Conservation (phyloP, 1,140 invertebrate genomes). For the Streblospio benedicti region DNA sequence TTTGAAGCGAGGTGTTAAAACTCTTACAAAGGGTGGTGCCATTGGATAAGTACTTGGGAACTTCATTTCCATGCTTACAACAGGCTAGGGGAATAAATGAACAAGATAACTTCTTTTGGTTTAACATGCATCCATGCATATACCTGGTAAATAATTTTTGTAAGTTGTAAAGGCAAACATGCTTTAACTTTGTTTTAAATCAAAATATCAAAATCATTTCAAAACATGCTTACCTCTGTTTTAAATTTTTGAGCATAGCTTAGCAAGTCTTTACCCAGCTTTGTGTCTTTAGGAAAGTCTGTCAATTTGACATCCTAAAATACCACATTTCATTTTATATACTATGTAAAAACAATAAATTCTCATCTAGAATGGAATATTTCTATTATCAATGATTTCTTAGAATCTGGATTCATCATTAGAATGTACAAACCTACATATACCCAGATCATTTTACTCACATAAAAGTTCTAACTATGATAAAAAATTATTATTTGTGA, state of each 20-base stretch:
- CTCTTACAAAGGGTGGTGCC: conserved; percentile 38
- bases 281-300: conserved; percentile 29
- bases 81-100: no score
- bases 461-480: no score
- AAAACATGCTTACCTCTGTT: conserved; percentile 25
- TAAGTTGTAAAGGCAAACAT: no score
- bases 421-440: not conserved
- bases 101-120: conserved; percentile 13
- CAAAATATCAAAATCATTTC: not conserved
- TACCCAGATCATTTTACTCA: not conserved
- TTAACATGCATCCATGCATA: not conserved
- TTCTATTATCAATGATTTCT: not conserved
- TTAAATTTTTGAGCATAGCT: conserved; percentile 28
- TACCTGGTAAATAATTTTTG: no score
- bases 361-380: not conserved
- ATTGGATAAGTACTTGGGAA: conserved; percentile 38
- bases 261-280: conserved; percentile 30
- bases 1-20: conserved; percentile 34
- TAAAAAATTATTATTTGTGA: no score
- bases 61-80: conserved; percentile 37
- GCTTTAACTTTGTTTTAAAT: not conserved
- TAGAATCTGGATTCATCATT: no score
- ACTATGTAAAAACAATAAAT: conserved; percentile 5
- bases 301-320: conserved; percentile 37
- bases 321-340: no score